Evolutionary conservation across 1,140 invertebrate species (phyloP), one percentile per base, ranked within the genome.

Genomic region (Mamestra configurata): DNA sequence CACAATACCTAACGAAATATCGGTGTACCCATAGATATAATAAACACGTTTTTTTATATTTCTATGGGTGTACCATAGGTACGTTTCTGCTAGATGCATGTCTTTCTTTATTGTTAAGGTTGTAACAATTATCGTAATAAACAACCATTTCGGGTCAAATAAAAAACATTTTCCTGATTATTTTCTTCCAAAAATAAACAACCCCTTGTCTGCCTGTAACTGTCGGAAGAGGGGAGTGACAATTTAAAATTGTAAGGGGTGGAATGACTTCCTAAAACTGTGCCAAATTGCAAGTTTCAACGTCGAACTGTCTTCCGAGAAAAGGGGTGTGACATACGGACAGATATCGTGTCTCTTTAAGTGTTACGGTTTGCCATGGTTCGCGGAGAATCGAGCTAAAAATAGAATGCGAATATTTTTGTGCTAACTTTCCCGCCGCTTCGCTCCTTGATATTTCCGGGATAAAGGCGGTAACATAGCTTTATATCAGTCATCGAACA

Each of bases 171-270:
- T 22, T 24, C 46, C 18, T 24, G 51, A 24, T 55, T 22, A 5
- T 24, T 22, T 1, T 15, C 10, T 20, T 24, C 18, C 3, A 11
- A 55, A 55, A 51, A 5, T 61, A 61, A 64, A 37, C 31, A 64
- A 64, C 31, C 35, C 59, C 35, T 37, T 64, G 10, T 59, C 55
- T 59, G 24, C 24, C 10, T 59, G 3, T 57, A 59, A 31, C 43
- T 31, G 55, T 64, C 31, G 6, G 31, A 18, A 18, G n/a, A 61
- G 6, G 10, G 57, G 1, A 64, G 31, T 20, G 27, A 64, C 59
- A 64, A 64, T 64, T 64, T 64, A 64, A 20, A 64, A 64, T 31
- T 15, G 55, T 5, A 7, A 55, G 22, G n/a, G n/a, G 59, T 20
- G 37, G 59, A 64, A 64, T 37, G 27, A 37, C 31, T 64, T 37